Percentiles rank a stretch among this genome's conserved stretches.
These are phyloP conservation scores for Ianthella basta DNA, from an alignment of 37 sponge, comb jelly and placozoan genomes.

Conservation along the genomic window DNA sequence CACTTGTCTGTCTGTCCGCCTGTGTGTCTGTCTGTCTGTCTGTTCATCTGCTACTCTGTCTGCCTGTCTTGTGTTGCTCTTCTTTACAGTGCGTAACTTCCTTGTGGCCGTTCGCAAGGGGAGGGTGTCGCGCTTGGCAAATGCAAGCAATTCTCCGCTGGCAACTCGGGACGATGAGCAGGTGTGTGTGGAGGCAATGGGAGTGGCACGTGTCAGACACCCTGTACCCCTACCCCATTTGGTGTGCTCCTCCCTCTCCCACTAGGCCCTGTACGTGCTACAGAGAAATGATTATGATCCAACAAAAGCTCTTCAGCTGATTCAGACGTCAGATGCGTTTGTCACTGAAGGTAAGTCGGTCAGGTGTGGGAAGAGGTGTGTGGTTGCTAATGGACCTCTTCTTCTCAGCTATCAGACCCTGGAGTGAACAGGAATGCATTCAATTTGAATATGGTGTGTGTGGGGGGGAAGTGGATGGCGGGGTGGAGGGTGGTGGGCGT, in stretches of 20 bases:
- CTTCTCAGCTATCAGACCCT: conserved; percentile 40
- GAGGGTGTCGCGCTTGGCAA: not conserved
- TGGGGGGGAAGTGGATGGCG: too few relatives aligned
- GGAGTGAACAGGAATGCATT: conserved; percentile 69
- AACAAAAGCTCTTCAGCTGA: conserved; percentile 30
- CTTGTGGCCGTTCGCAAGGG: not conserved
- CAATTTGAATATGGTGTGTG: conserved; percentile 61
- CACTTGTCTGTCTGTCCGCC: not conserved
- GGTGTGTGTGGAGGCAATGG: not conserved
- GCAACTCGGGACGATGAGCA: conserved; percentile 22
- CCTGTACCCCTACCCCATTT: too few relatives aligned
- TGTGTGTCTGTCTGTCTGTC: not conserved
- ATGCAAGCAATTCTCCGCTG: not conserved
- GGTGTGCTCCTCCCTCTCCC: too few relatives aligned
- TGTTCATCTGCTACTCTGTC: too few relatives aligned
- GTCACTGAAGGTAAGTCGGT: conserved; percentile 19
- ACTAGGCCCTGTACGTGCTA: conserved; percentile 56
- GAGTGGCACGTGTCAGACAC: too few relatives aligned
- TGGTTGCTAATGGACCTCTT: not conserved
- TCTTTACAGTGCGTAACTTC: not conserved
- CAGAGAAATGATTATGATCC: conserved; percentile 37
- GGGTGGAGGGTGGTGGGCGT: too few relatives aligned
- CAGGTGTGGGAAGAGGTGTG: not conserved
- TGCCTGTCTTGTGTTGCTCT: too few relatives aligned
- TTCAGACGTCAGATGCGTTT: not conserved